These are phyloP conservation scores for Rhabdophis nuchalis DNA, from an alignment of 2,797 vertebrate species.

Conservation along the genomic window DNA sequence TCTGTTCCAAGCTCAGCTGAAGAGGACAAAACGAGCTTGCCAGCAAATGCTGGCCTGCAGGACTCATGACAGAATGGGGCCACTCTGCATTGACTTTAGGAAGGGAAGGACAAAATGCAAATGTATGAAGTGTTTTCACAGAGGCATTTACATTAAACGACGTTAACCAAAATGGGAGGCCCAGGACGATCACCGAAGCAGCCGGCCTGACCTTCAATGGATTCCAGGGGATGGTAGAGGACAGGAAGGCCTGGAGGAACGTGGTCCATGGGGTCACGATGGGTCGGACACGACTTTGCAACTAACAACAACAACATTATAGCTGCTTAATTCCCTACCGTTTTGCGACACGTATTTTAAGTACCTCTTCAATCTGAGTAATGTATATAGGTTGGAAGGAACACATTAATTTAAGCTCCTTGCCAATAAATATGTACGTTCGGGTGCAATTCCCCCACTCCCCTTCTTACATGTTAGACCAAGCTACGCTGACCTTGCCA, in stretches of 20 bases:
- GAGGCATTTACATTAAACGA: background rate
- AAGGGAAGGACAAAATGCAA: background rate
- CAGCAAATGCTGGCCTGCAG: background rate
- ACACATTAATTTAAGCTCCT: background rate
- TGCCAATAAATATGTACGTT: background rate
- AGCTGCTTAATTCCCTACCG: background rate
- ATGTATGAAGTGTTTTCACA: background rate
- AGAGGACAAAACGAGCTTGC: background rate
- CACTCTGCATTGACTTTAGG: background rate
- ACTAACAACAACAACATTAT: background rate
- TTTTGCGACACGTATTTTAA: background rate
- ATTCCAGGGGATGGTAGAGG: no score
- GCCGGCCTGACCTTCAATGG: no score
- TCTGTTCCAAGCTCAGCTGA: background rate
- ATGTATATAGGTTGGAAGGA: background rate
- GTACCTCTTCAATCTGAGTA: background rate
- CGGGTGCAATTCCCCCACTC: constrained; percentile 7
- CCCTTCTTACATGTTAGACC: constrained; percentile 18
- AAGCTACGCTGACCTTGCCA: constrained; percentile 16
- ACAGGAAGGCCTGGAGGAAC: no score
- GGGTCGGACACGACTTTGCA: no score
- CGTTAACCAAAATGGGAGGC: background rate
- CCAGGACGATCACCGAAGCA: background rate
- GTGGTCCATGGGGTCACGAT: no score
- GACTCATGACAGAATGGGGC: background rate